Base-by-base conservation (phyloP, 1,140 invertebrate genomes). In the Augochlora pura region DNA sequence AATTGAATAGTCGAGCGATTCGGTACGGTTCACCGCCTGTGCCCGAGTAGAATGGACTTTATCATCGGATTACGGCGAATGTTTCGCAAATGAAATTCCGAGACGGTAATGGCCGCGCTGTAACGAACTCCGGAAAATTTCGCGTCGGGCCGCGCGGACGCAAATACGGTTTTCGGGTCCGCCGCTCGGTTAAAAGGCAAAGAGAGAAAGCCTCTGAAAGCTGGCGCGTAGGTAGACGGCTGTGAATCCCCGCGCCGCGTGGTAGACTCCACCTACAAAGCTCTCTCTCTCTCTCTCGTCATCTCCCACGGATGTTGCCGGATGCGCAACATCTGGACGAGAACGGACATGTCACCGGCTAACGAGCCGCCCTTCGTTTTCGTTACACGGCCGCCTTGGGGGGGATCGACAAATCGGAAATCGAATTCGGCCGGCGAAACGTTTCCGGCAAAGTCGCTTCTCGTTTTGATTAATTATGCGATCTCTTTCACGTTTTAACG, bases 301-400 rank as follows among this genome's bases (percentile, higher is more conserved):
- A 54, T 74, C 63, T 66, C 70, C 54, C 63, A 74, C 71, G 77
- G 60, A 74, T 66, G 71, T 79, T 74, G n/a, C n/a, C 63, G 77
- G n/a, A n/a, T n/a, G n/a, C n/a, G 42, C 63, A 79, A 73, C 77
- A 74, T 74, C 70, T 79, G 77, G 77, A 79, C 54, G 77, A n/a
- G n/a, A 68, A 77, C 74, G 64, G 38, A 73, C 52, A 10, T 59
- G 71, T 74, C 65, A 21, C 12, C 63, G 52, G 63, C 54, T 79
- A 74, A 79, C 70, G 54, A 79, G 77, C 25, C 70, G 60, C 77
- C n/a, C n/a, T n/a, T n/a, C n/a, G 77, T 60, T 67, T 32, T 60
- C 62, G 25, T 73, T 73, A 25, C 32, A 7, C 14, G 38, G 62
- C 38, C 9, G 38, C 18, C 62, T 74, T 27, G 12, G 27, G 38